These are phyloP conservation scores for Regulus satrapa DNA, from an alignment of 2,113 vertebrate species.

Conservation along the genomic window DNA sequence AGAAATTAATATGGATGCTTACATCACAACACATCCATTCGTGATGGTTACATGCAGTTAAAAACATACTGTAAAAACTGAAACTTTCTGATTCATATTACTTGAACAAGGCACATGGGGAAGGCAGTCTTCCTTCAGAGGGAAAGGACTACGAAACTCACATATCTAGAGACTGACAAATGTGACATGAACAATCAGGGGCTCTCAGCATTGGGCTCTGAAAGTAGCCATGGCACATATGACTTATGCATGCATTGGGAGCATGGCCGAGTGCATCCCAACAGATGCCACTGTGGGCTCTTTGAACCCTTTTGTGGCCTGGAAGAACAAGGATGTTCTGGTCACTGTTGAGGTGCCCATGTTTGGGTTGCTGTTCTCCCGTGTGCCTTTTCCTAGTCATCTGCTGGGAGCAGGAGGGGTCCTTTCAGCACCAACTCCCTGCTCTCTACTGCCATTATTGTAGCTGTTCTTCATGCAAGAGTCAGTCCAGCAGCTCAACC, in stretches of 20 bases:
- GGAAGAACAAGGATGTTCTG: neutral
- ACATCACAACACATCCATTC: neutral
- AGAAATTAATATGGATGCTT: neutral
- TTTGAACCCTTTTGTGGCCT: neutral
- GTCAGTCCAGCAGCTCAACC: fast-evolving
- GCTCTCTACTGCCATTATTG: fast-evolving
- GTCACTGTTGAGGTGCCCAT: fast-evolving
- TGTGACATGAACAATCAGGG: fast-evolving
- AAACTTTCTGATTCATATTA: neutral
- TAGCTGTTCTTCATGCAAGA: neutral
- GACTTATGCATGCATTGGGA: neutral
- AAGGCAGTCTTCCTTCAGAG: neutral
- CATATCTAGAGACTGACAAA: neutral
- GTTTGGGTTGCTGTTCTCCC: fast-evolving
- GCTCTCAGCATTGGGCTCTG: fast-evolving
- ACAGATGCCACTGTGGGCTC: fast-evolving
- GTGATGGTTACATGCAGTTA: neutral
- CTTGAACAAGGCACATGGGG: neutral
- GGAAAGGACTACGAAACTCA: neutral
- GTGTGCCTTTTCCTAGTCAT: fast-evolving
- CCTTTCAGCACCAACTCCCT: fast-evolving
- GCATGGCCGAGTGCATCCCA: fast-evolving
- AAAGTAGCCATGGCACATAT: neutral
- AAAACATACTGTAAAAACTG: neutral
- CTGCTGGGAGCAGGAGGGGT: fast-evolving